Base-by-base conservation (phyloP, 1,140 invertebrate genomes). In the Contarinia nasturtii region DNA sequence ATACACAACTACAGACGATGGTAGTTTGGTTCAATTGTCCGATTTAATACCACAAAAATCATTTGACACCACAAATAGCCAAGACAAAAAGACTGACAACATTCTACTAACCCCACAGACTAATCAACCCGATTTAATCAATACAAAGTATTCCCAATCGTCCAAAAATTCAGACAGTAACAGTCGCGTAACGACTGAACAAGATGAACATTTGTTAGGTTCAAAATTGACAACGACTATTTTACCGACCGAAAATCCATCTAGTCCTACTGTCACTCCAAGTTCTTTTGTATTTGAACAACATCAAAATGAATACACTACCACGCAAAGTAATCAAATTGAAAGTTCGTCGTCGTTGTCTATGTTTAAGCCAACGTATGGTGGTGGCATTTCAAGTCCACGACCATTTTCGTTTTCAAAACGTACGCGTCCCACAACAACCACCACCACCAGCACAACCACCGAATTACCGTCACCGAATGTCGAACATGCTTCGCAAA, bases 341-440 rank as follows among this genome's bases (percentile, higher is more conserved):
- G 27, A 27, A 27, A 27, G 3, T 3, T 27, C 27, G 27, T 27
- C 27, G 27, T 22, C 46, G 49, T 48, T 53, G 52, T 51, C 49
- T 52, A 52, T 49, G 41, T 36, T 46, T 38, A 49, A 50, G 53
- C 45, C 45, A 44, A 52, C 41, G 49, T 47, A 41, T 33, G 12
- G 8, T 33, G 44, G n/a, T 18, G 57, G 60, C 27, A 64, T 72
- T 45, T 69, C 70, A 48, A 70, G 69, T 58, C 69, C 70, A 47
- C 59, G 70, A 57, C 69, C 70, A n/a, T 72, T 71, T 52, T 65
- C 68, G 55, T 71, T 66, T 52, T 63, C 65, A 18, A 53, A 59
- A 51, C 57, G 70, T 56, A 43, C 41, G 11, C 21, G 33, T 33
- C 21, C 7, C 2, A 18, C 44, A 45, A n/a, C 22, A 17, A n/a